Conservation (phyloP, 1,140 invertebrate species). For the Daktulosphaira vitifoliae region DNA sequence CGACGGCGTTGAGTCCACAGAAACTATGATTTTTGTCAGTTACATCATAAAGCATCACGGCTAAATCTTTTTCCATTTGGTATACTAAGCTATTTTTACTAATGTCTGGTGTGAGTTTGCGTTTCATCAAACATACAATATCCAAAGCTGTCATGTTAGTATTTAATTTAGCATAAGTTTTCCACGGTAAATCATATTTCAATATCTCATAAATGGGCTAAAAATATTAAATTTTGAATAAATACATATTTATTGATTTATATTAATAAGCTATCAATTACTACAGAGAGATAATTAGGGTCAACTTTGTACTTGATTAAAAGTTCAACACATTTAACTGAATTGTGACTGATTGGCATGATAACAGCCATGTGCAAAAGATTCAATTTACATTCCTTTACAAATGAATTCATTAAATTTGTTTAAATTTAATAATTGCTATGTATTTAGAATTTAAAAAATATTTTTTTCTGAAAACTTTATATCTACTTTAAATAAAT, state of each 20-base stretch:
- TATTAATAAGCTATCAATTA: background rate
- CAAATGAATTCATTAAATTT: background rate
- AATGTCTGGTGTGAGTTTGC: background rate
- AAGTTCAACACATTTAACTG: constrained; percentile 6
- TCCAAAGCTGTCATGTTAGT: constrained; percentile 10
- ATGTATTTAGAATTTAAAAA: too few relatives aligned
- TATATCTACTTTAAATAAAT: too few relatives aligned
- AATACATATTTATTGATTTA: too few relatives aligned
- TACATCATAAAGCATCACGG: background rate
- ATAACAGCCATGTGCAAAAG: constrained; percentile 22
- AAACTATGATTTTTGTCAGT: constrained; percentile 10
- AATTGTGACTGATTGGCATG: background rate
- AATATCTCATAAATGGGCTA: constrained; percentile 2
- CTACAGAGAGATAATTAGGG: constrained; percentile 1
- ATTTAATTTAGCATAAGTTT: background rate
- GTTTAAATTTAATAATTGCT: too few relatives aligned
- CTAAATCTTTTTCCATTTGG: constrained; percentile 6
- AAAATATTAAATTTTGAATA: background rate
- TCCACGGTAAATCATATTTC: constrained; percentile 5
- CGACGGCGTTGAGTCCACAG: background rate
- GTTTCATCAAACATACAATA: constrained; percentile 12
- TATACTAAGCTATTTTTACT: background rate
- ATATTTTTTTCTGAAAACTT: too few relatives aligned
- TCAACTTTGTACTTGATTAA: background rate
- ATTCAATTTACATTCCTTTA: constrained; percentile 4